Evolutionary conservation across 2,113 vertebrate genomes (phyloP), one percentile per base, ranked within the genome.

Genomic region (Rhabdomys dilectus): DNA sequence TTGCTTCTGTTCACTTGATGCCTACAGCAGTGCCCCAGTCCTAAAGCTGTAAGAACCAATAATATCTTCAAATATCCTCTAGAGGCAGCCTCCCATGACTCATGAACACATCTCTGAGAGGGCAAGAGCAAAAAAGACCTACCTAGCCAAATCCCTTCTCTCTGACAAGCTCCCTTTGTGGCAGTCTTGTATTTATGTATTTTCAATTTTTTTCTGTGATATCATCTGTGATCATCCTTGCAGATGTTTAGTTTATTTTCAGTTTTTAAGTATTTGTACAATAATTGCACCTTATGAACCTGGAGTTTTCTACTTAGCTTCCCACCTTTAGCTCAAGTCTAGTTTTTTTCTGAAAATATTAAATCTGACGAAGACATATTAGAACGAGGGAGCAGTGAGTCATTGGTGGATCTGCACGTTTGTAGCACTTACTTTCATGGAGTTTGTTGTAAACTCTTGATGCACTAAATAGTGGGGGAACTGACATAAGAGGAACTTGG

Each of bases 371-470:
- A 78, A 45, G 31, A 95, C 48, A 66, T 4, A 17, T 19, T 26
- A 17, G n/a, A 72, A 77, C 34, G 17, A 21, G 26, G 12, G 21
- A 51, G 60, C 60, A 72, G 64, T 42, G 36, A 62, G 2, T 24
- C 4, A 13, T 26, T 31, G 29, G 48, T 29, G 22, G 0, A 0
- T 48, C 86, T 91, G 53, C 36, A 34, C 56, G 21, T 58, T 51
- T 84, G 90, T 7, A 34, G 51, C 10, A 48, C 29, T 95, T 95
- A 75, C 53, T 62, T 58, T 94, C 36, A 24, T 22, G 36, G 73
- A 95, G n/a, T 91, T 89, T 91, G 11, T 82, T 95, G 86, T 77
- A 76, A 15, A 9, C 5, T 91, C 5, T 16, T 39, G 31, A 29
- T 62, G 10, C 12, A 24, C 66, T n/a, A 93, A 73, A 53, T 48